Evolutionary conservation across 92 coral and sea anemone species (phyloP).

Genomic region (Micromussa lordhowensis): DNA sequence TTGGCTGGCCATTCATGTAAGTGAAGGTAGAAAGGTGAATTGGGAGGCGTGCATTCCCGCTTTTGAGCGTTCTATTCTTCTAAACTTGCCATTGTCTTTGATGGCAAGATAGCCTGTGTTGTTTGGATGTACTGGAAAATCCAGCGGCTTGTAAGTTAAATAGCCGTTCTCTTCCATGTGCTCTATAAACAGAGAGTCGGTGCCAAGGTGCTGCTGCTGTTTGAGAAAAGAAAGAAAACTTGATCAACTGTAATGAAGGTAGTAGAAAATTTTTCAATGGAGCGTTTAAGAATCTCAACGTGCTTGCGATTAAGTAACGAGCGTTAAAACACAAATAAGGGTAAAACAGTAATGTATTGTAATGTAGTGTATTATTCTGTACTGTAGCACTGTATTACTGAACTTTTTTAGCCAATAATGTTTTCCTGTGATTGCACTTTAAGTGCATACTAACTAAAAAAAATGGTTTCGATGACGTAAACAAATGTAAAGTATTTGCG

Average conservation of each 20-base stretch:
- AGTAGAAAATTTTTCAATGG: no score
- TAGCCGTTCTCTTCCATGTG: conserved; percentile 65
- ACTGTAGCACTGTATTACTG: no score
- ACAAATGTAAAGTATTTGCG: no score
- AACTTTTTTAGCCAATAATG: no score
- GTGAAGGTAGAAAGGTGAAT: conserved; percentile 20
- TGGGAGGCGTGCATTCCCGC: conserved; percentile 85
- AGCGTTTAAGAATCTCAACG: no score
- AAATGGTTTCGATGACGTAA: no score
- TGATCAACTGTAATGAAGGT: neutral
- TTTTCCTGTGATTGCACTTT: no score
- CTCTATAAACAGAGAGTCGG: conserved; percentile 67
- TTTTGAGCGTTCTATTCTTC: conserved; percentile 65
- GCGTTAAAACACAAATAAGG: no score
- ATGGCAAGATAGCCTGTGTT: conserved; percentile 72
- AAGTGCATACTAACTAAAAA: no score
- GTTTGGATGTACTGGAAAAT: conserved; percentile 20
- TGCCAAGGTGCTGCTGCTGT: conserved; percentile 7
- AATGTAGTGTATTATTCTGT: no score
- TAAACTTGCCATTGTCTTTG: conserved; percentile 72
- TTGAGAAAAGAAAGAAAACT: neutral
- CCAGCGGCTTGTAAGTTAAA: conserved; percentile 57
- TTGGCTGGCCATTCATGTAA: neutral
- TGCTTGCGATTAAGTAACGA: neutral
- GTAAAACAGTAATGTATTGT: no score